Conservation (phyloP, 1,140 invertebrate genomes). For the Maconellicoccus hirsutus region DNA sequence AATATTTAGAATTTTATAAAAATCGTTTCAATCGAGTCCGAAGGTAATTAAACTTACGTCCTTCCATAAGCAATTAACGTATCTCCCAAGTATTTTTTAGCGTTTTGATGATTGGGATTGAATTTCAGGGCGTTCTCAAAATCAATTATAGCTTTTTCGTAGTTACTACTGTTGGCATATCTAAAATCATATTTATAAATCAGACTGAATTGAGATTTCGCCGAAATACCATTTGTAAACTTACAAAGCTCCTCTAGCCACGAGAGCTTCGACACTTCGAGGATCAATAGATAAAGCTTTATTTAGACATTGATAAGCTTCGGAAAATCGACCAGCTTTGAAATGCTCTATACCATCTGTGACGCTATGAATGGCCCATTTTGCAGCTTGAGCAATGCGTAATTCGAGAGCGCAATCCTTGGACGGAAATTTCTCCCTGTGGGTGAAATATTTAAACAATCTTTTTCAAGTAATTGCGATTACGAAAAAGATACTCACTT, state of each 20-base stretch:
- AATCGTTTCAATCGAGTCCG: not conserved
- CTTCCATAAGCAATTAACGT: slow-evolving; percentile 74
- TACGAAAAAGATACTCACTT: not conserved
- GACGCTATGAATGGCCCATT: slow-evolving; percentile 84
- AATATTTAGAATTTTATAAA: too few species aligned
- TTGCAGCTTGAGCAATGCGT: slow-evolving; percentile 74
- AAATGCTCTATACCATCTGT: slow-evolving; percentile 88
- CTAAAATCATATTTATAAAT: slow-evolving; percentile 32
- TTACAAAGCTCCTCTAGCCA: slow-evolving; percentile 80
- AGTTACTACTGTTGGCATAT: slow-evolving; percentile 86
- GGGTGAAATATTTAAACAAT: too few species aligned
- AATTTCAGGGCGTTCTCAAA: slow-evolving; percentile 81
- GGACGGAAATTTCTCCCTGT: slow-evolving; percentile 52
- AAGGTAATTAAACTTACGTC: slow-evolving; percentile 38
- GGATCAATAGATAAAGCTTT: slow-evolving; percentile 85
- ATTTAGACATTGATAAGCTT: slow-evolving; percentile 90
- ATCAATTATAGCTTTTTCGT: slow-evolving; percentile 85
- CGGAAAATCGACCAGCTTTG: slow-evolving; percentile 75
- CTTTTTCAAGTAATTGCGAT: too few species aligned
- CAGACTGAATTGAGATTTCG: not conserved
- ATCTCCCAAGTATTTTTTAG: slow-evolving; percentile 85
- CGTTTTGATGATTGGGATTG: slow-evolving; percentile 85
- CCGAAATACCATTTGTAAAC: slow-evolving; percentile 31
- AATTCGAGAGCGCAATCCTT: slow-evolving; percentile 71
- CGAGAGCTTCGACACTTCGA: slow-evolving; percentile 84